A percentile compares a stretch with the other conserved stretches of the same genome.
These are phyloP conservation scores for Poicephalus gulielmi DNA, from an alignment of 2,113 vertebrate species.

Conservation along the genomic window DNA sequence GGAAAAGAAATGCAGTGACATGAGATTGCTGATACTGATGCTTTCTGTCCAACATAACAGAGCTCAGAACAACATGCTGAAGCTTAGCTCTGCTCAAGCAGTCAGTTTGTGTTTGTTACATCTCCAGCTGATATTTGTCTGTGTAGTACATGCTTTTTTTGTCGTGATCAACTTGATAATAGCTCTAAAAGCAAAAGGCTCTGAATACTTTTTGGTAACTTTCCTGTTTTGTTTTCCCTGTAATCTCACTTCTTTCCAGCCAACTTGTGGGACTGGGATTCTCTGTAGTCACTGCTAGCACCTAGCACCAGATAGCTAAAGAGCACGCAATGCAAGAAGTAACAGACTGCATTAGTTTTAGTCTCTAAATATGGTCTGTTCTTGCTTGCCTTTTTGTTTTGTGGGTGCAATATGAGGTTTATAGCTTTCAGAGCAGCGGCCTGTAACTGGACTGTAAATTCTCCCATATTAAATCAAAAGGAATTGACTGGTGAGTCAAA, in stretches of 20 bases:
- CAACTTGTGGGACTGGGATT: not conserved
- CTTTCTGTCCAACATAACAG: not conserved
- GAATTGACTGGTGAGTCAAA: not conserved
- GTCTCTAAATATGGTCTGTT: rapidly evolving
- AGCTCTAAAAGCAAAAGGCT: not conserved
- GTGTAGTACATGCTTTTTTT: not conserved
- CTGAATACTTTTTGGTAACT: not conserved
- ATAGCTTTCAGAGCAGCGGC: not conserved
- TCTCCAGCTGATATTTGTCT: not conserved
- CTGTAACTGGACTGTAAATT: not conserved
- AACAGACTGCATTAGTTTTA: not conserved
- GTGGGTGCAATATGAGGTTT: not conserved
- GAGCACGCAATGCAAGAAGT: not conserved
- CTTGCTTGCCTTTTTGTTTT: not conserved
- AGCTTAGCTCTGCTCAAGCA: not conserved
- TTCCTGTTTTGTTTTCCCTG: not conserved
- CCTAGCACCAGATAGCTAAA: not conserved
- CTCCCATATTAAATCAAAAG: not conserved
- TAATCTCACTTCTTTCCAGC: not conserved
- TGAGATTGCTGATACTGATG: not conserved
- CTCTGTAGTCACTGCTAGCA: not conserved
- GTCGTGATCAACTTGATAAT: not conserved
- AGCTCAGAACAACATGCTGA: not conserved
- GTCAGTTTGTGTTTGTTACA: not conserved
- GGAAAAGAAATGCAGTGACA: not conserved